These are phyloP conservation scores for Ceratina japonica DNA, from an alignment of 1,140 invertebrate genomes.

Conservation along the genomic window DNA sequence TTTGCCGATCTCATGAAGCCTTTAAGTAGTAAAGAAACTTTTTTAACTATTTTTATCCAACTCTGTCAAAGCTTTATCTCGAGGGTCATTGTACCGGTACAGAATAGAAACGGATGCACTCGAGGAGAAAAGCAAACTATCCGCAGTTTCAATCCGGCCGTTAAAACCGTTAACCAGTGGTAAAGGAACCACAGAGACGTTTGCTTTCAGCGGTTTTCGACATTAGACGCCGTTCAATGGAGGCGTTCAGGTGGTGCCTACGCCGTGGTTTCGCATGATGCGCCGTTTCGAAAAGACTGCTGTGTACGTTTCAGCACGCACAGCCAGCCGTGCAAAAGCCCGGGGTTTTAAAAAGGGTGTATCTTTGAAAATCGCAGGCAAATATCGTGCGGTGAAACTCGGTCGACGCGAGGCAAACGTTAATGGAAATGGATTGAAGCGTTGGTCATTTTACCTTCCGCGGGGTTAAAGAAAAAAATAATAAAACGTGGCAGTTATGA, in stretches of 20 bases:
- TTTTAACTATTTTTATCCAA: too few relatives aligned
- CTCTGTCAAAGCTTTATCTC: too few relatives aligned
- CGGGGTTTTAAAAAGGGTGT: not conserved
- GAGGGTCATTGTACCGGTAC: too few relatives aligned
- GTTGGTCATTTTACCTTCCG: not conserved
- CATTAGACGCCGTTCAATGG: constrained; percentile 30
- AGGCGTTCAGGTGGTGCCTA: constrained; percentile 24
- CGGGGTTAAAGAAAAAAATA: not conserved
- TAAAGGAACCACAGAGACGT: constrained; percentile 30
- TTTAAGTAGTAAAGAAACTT: too few relatives aligned
- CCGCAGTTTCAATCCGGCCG: constrained; percentile 2
- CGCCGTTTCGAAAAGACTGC: not conserved
- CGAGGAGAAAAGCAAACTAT: not conserved
- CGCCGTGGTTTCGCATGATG: constrained; percentile 18
- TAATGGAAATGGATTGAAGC: constrained; percentile 14
- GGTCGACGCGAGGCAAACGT: constrained; percentile 10
- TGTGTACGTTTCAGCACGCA: constrained; percentile 16
- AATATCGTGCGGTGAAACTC: constrained; percentile 19
- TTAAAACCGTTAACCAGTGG: constrained; percentile 14
- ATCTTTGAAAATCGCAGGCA: constrained; percentile 24
- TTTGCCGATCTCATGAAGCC: too few relatives aligned
- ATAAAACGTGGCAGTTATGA: not conserved
- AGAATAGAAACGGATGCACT: not conserved
- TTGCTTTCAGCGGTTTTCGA: constrained; percentile 16
- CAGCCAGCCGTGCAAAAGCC: constrained; percentile 9